phyloP scores from a whole-genome alignment of 2,797 vertebrate species.

The Gadopsis bispinosus region DNA sequence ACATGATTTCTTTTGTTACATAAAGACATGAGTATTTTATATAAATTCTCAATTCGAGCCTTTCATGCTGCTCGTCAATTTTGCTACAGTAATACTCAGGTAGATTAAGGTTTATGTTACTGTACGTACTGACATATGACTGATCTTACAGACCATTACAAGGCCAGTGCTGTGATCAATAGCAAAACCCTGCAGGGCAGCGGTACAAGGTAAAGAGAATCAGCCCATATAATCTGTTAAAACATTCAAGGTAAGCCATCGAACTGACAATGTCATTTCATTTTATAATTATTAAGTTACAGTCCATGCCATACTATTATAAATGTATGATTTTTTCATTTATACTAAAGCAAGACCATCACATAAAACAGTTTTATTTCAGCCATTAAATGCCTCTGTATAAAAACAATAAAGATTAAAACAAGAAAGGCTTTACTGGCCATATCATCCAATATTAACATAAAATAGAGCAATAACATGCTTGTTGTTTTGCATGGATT shows the following conservation, averaged over 20 bases:
- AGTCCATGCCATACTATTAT: not conserved
- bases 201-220: conserved; percentile 10
- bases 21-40: not conserved
- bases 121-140: conserved; percentile 1
- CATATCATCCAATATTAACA: not conserved
- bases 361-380: conserved; percentile 6
- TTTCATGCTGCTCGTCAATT: not conserved
- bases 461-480: conserved; percentile 7
- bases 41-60: not conserved
- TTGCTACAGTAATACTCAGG: not conserved
- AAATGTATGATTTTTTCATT: not conserved
- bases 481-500: conserved; percentile 15
- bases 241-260: conserved; percentile 14
- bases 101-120: not conserved
- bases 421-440: conserved; percentile 15
- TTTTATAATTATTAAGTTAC: not conserved
- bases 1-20: conserved; percentile 4
- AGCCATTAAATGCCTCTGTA: conserved; percentile 2
- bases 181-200: conserved; percentile 22
- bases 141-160: conserved; percentile 15
- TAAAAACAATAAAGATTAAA: conserved; percentile 14
- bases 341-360: not conserved
- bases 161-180: conserved; percentile 16
- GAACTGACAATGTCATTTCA: conserved; percentile 1
- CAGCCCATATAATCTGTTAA: not conserved